Conservation (phyloP, 2,888 invertebrate species). For the Diploptera punctata region DNA sequence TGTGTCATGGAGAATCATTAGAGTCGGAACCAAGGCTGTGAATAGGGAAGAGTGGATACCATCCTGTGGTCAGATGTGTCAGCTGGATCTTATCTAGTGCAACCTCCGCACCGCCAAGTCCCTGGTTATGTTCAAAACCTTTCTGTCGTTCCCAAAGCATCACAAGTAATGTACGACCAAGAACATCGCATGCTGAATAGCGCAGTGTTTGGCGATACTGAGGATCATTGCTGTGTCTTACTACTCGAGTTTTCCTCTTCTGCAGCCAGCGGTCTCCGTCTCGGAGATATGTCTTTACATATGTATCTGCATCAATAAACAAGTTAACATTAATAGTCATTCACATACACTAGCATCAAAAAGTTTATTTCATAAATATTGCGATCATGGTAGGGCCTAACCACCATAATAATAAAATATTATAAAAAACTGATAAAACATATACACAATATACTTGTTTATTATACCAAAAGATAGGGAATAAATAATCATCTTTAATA, state of each 20-base stretch:
- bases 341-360: no score
- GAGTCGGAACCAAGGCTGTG: conserved; percentile 77
- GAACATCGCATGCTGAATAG: conserved; percentile 65
- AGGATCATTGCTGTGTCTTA: conserved; percentile 82
- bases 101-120: conserved; percentile 85
- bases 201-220: conserved; percentile 88
- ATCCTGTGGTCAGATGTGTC: conserved; percentile 81
- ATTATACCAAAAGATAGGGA: no score
- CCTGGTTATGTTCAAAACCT: conserved; percentile 83
- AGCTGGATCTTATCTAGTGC: conserved; percentile 81
- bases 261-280: conserved; percentile 89
- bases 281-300: conserved; percentile 91
- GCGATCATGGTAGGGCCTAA: no score
- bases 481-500: no score
- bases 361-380: no score
- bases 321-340: no score
- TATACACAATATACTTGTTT: no score
- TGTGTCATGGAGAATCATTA: conserved; percentile 56
- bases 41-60: conserved; percentile 92
- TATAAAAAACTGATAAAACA: no score
- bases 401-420: no score
- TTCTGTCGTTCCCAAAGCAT: conserved; percentile 94
- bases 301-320: conserved; percentile 79
- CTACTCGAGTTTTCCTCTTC: conserved; percentile 89
- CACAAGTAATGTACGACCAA: conserved; percentile 77